Evolutionary conservation across 2,113 vertebrate species (phyloP), one percentile per base, ranked within the genome.

Genomic region (Echinops telfairi): DNA sequence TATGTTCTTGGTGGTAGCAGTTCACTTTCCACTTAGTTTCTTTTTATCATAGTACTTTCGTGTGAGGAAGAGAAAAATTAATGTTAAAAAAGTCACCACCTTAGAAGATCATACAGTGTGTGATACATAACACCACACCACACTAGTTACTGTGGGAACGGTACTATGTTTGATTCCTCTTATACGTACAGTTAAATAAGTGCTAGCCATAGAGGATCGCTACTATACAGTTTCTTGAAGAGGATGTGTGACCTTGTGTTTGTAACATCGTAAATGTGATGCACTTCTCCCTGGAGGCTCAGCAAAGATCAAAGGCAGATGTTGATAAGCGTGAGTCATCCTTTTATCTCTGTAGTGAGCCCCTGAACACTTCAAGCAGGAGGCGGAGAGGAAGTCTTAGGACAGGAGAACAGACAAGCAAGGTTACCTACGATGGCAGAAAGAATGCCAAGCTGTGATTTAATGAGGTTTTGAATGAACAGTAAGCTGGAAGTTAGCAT

Each of bases 251-350:
- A 92, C 57, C 62, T 27, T 70, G n/a, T 57, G n/a, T 75, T 4
- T 79, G 11, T 84, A 38, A 47, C 8, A 73, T 71, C 23, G 8
- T 83, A 76, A 79, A 27, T 47, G 62, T 79, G 71, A 60, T 71
- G 14, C 25, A 70, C n/a, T 38, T 25, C 3, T 95, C 68, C 38
- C 68, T 81, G 27, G 64, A 83, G 91, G 27, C 12, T 64, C 47
- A 17, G 57, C 33, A 89, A 57, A 80, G n/a, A 68, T 86, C 90
- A 84, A 73, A 93, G 89, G 14, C 31, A 93, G 75, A 60, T 19
- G 1, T 40, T 29, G 73, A 80, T 62, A 94, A 68, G 83, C 58
- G 40, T 6, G 33, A 92, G 19, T 73, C 77, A 58, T 82, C 38
- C 27, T 66, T 43, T 15, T 77, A 27, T 93, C 75, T 89, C 90